Percentiles rank a stretch among this genome's conserved stretches.
Conservation (phyloP, 1,140 invertebrate species). For the Cherax destructor region DNA sequence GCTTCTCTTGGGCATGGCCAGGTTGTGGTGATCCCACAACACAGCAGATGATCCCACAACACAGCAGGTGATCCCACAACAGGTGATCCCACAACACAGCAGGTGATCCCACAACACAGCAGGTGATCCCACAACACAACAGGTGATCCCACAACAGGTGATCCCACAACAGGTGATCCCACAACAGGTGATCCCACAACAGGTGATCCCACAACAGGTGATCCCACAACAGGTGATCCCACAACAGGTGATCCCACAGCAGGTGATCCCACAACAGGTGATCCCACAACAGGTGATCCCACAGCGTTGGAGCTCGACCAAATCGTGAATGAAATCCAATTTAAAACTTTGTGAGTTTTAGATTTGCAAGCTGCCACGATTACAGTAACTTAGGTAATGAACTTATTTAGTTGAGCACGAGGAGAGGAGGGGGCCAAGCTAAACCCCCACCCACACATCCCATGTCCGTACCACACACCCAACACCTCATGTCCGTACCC, state of each 20-base stretch:
- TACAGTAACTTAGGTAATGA: conserved; percentile 66
- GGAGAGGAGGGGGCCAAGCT: background rate
- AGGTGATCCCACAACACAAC: background rate
- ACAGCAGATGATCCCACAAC: background rate
- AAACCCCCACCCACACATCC: no score
- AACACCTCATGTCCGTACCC: no score
- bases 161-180: background rate
- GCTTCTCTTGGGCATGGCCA: no score
- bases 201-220: background rate
- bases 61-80: background rate
- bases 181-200: background rate
- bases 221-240: background rate
- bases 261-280: background rate
- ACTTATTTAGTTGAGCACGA: conserved; percentile 41
- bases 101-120: background rate
- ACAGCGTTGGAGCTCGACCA: conserved; percentile 20
- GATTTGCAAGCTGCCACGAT: conserved; percentile 63
- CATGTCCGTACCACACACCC: no score
- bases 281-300: background rate
- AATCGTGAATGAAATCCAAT: conserved; percentile 65
- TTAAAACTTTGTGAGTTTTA: conserved; percentile 66
- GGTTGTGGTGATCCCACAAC: background rate
- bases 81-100: background rate
- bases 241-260: background rate
- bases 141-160: background rate